phyloP scores from a whole-genome alignment of 2,797 vertebrate species.

The Carduelis carduelis region DNA sequence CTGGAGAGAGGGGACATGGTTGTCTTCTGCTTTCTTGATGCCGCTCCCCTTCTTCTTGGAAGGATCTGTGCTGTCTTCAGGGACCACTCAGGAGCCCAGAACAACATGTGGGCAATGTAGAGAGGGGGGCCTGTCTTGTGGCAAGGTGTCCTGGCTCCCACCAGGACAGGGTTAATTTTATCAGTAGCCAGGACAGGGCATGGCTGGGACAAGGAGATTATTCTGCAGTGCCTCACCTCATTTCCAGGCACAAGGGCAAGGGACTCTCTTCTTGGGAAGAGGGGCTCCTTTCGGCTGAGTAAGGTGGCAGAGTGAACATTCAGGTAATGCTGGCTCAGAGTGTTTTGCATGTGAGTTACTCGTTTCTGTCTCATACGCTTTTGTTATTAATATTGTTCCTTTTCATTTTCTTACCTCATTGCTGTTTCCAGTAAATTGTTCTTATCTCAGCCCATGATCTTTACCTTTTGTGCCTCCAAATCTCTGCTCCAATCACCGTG shows the following conservation, averaged over 20 bases:
- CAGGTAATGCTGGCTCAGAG: neutral
- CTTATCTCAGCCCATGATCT: neutral
- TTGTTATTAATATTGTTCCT: neutral
- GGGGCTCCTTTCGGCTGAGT: neutral
- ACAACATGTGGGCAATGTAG: neutral
- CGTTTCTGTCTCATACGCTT: fast-evolving
- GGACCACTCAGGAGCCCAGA: neutral
- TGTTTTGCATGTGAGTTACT: neutral
- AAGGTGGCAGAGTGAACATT: no score
- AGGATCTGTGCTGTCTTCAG: neutral
- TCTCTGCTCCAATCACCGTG: fast-evolving
- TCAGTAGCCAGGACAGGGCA: neutral
- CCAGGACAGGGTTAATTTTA: neutral
- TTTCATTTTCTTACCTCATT: neutral
- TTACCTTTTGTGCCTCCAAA: neutral
- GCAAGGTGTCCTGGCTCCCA: neutral
- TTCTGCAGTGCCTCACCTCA: fast-evolving
- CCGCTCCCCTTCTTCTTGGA: neutral
- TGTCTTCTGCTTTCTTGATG: neutral
- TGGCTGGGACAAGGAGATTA: neutral
- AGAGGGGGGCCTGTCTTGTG: neutral
- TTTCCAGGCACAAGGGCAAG: neutral
- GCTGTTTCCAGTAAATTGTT: neutral
- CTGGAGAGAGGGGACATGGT: neutral
- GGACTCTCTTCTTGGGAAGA: neutral